Conservation (phyloP, 2,797 vertebrate species). For the Eulemur rubriventer region DNA sequence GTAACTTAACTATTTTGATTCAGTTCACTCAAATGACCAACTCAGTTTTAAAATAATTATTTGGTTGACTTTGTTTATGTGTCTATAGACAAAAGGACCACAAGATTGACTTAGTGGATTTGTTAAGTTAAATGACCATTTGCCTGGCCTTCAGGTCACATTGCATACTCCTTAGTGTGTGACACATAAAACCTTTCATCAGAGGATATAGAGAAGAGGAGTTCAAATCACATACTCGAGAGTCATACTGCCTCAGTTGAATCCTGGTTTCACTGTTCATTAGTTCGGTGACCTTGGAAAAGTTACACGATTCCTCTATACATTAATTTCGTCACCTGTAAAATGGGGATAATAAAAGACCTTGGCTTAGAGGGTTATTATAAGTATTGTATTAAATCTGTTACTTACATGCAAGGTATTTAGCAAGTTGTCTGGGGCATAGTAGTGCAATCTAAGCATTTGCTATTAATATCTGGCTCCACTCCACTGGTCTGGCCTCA, state of each 20-base stretch:
- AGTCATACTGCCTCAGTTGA: not conserved
- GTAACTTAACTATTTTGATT: constrained; percentile 9
- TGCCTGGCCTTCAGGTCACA: not conserved
- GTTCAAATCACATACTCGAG: not conserved
- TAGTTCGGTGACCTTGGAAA: not conserved
- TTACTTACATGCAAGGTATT: not conserved
- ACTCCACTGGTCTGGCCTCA: not conserved
- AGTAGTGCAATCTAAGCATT: not conserved
- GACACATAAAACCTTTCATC: not conserved
- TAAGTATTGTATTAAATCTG: not conserved
- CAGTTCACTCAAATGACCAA: not conserved
- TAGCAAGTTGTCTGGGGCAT: not conserved
- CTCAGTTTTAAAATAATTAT: not conserved
- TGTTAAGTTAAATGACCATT: not conserved
- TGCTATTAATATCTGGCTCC: constrained; percentile 36
- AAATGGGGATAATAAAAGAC: constrained; percentile 1
- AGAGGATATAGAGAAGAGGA: not conserved
- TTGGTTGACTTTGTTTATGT: not conserved
- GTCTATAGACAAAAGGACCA: not conserved
- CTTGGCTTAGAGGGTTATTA: not conserved
- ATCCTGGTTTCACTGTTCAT: not conserved
- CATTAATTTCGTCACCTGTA: not conserved
- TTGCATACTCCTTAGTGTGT: not conserved
- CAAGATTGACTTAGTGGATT: not conserved
- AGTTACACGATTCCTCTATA: not conserved